Evolutionary conservation across 64 coral and sea anemone species (phyloP), one percentile per base, ranked within the genome.

Genomic region (Acropora yongei): DNA sequence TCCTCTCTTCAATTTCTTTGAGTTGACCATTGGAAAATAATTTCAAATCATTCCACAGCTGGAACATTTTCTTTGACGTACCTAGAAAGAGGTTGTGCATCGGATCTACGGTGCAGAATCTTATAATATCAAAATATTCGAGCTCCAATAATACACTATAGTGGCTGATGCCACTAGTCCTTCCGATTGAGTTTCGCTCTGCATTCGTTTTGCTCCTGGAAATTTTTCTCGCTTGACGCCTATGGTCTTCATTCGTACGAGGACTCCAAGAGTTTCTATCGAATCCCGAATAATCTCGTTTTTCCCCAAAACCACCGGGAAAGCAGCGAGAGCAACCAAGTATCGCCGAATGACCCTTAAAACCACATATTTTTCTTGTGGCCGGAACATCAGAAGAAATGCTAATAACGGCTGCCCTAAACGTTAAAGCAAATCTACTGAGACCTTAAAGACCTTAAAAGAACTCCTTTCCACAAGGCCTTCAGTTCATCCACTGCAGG

Each of bases 231-330:
- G 68, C 49, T 49, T 87, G 84, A 44, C 68, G 68, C 47, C 49
- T 7, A 72, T 87, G 66, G 65, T 87, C 67, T 49, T 65, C 19
- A 72, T 87, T 87, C 49, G 69, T 55, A 51, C 68, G 84, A 45
- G 84, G 84, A 73, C 47, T 65, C 84, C 84, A 87, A 40, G 30
- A 48, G 47, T 12, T 73, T 87, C 84, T 87, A 50, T 87, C 84
- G 19, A 87, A 75, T 51, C 84, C 84, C 10, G 84, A 75, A 51
- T 87, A 87, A 47, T 87, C 84, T 87, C 84, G 65, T 68, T 87
- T 87, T 87, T 87, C 84, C 41, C 66, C 42, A 74, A 87, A 87
- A 39, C 72, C 84, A 46, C 84, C 84, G 72, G 84, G 84, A 68
- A 87, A 39, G 67, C 84, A 87, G 65, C 84, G 68, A 87, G 84